Evolutionary conservation across 1,140 invertebrate genomes (phyloP), one percentile per base, ranked within the genome.

Genomic region (Drosophila pachea): DNA sequence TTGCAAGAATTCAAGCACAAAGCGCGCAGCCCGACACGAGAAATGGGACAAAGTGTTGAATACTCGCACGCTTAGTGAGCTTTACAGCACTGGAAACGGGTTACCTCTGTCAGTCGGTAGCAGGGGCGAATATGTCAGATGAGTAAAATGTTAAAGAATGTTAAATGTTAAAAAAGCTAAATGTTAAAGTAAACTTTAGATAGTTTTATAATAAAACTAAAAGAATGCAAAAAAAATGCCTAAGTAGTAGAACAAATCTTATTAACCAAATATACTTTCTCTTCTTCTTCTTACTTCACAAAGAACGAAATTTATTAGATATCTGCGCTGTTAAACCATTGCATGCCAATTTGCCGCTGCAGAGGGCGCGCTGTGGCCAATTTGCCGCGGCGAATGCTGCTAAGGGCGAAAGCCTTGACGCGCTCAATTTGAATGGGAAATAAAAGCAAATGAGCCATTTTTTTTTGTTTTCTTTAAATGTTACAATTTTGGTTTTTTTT

Each of bases 401-500:
- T 5, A 53, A 36, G 16, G 4, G 2, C 11, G 12, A 7, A 31
- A 7, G 11, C 7, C 9, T 16, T 8, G 2, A 35, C 11, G 35
- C 33, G 31, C 58, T 2, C 5, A 53, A n/a, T 62, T 53, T 14
- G 9, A 62, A 43, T 42, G 1, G 22, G 22, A 52, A 43, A 4
- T 52, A 62, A 53, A 36, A 7, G 12, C 2, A 7, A 11, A 42
- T 2, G 2, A 31, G n/a, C n/a, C 4, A 4, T 4, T 6, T 8
- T 42, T 31, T 31, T 60, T 70, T 59, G 76, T 6, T 8, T 42
- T 31, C 16, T 63, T 70, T 59, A 81, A 73, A 78, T 86, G 68
- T 73, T 82, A 83, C 75, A 68, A 76, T 82, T 78, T 82, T 74
- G 55, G 60, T 73, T 68, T 68, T 65, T 40, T 76, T 86, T 83